Evolutionary conservation across 2,888 invertebrate species (phyloP).

Genomic region (Galeopsomyia nigrocyanea): DNA sequence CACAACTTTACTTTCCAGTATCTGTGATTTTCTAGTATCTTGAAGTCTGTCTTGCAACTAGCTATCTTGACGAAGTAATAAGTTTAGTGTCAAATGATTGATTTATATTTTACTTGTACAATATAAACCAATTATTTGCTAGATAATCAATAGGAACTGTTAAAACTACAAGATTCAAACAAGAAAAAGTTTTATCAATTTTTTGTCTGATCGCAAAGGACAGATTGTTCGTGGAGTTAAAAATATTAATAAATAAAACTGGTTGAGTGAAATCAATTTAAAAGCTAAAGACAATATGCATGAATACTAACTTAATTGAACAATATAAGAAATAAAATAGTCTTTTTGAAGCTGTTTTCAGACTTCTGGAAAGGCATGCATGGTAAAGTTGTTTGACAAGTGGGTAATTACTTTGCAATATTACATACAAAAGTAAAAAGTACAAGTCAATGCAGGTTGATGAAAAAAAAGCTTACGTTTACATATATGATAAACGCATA

Average conservation of each 20-base stretch:
- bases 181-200: too few species aligned
- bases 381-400: too few species aligned
- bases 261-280: slow-evolving; percentile 34
- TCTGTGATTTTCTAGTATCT: slow-evolving; percentile 42
- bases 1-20: slow-evolving; percentile 41
- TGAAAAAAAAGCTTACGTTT: background rate
- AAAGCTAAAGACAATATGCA: slow-evolving; percentile 50
- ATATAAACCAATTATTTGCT: slow-evolving; percentile 20
- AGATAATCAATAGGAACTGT: slow-evolving; percentile 17
- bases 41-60: slow-evolving; percentile 33
- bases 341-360: too few species aligned
- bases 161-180: background rate
- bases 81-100: slow-evolving; percentile 38
- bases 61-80: slow-evolving; percentile 42
- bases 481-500: slow-evolving; percentile 8
- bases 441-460: too few species aligned
- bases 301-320: slow-evolving; percentile 41
- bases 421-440: too few species aligned
- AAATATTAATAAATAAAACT: slow-evolving; percentile 44
- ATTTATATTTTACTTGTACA: slow-evolving; percentile 32
- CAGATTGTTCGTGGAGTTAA: slow-evolving; percentile 3
- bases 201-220: too few species aligned
- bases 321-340: slow-evolving; percentile 32
- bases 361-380: too few species aligned
- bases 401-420: too few species aligned